Evolutionary conservation across 2,797 vertebrate genomes (phyloP), one percentile per base, ranked within the genome.

Genomic region (Crax fasciolata): DNA sequence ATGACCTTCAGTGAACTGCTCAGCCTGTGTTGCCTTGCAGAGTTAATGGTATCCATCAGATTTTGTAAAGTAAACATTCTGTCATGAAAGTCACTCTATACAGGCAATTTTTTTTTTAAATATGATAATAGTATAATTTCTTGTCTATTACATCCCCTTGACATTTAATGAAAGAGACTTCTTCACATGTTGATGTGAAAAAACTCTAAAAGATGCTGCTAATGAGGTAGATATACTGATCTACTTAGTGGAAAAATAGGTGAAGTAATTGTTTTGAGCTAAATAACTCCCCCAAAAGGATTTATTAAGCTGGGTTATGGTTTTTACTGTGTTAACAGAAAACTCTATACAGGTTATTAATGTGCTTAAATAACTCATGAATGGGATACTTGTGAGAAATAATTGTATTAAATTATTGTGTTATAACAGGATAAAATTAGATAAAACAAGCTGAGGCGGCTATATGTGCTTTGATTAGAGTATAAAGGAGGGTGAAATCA

Each of bases 271-370:
- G 0, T 89, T 95, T 75, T 76, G 55, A 92, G 55, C 38, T 73
- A 77, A 85, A 51, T 83, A 85, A 68, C 23, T 51, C 25, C 21
- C 61, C 43, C n/a, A 44, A 83, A 95, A 84, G 21, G 17, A 9
- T 82, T 92, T 93, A 79, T 73, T 89, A 94, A 86, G 1, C 13
- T 71, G 49, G 14, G 8, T 83, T 93, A 72, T 83, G 24, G 46
- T 24, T 94, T 15, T 57, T 79, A 46, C 24, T 77, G 30, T 4
- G 4, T 54, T 89, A 89, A 83, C 57, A 93, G 77, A 87, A 51
- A 92, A 44, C 17, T 73, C 55, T 63, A 32, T 78, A 93, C 52
- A 55, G 51, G 30, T 78, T 93, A 76, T 92, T 87, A 93, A 81
- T 78, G 6, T 39, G 58, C 27, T 55, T 62, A 96, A 93, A 75